Percentiles rank a stretch among this genome's conserved stretches.
Conservation (phyloP, 2,797 vertebrate genomes). For the Semotilus atromaculatus region DNA sequence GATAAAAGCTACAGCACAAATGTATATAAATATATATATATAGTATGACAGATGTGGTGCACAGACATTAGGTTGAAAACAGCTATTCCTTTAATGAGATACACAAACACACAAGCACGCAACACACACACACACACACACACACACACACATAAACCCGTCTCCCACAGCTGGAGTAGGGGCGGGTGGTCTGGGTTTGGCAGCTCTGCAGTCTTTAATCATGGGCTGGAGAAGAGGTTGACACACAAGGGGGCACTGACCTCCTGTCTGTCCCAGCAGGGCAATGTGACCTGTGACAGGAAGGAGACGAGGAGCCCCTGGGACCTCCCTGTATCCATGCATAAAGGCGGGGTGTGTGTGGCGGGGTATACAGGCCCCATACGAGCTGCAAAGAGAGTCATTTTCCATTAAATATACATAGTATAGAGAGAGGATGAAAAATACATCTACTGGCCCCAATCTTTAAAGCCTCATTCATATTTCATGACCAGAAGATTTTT, state of each 20-base stretch:
- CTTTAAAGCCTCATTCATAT: conserved; percentile 73
- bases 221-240: conserved; percentile 51
- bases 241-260: conserved; percentile 56
- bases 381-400: conserved; percentile 44
- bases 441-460: conserved; percentile 68
- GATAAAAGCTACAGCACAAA: no score
- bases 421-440: conserved; percentile 65
- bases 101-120: neutral
- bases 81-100: conserved; percentile 43
- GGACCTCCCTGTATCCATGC: conserved; percentile 37
- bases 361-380: conserved; percentile 55
- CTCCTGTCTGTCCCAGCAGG: conserved; percentile 60
- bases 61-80: conserved; percentile 13
- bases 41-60: neutral
- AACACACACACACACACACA: neutral
- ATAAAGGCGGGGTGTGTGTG: conserved; percentile 43
- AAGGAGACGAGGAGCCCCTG: conserved; percentile 52
- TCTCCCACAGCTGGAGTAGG: conserved; percentile 44
- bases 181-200: conserved; percentile 40
- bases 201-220: conserved; percentile 54
- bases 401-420: conserved; percentile 66
- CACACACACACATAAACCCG: conserved; percentile 1
- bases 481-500: conserved; percentile 64
- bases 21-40: no score
- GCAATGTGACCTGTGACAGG: conserved; percentile 63